phyloP scores from a whole-genome alignment of 2,888 invertebrate species.

The Hypomecis punctinalis region DNA sequence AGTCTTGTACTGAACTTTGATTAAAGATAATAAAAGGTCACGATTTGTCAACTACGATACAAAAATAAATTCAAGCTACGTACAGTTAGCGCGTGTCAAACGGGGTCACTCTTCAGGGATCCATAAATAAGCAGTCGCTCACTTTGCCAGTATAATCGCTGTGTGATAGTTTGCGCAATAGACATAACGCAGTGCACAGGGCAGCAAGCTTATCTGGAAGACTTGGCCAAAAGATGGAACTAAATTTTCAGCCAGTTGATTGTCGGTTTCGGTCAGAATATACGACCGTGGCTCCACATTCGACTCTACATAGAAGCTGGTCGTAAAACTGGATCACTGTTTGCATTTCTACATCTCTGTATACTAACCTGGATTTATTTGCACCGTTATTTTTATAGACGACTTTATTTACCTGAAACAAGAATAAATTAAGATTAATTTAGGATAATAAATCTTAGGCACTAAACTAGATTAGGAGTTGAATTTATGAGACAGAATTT shows the following conservation, averaged over 20 bases:
- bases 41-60: too few relatives aligned
- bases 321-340: conserved; percentile 9
- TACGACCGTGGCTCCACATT: not conserved
- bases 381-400: conserved; percentile 30
- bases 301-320: not conserved
- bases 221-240: not conserved
- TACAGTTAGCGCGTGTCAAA: not conserved
- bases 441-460: conserved; percentile 39
- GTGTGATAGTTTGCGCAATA: conserved; percentile 12
- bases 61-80: not conserved
- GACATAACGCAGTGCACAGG: not conserved
- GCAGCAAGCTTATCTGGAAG: not conserved
- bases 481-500: conserved; percentile 32
- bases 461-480: conserved; percentile 36
- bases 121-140: conserved; percentile 4
- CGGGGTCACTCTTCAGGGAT: conserved; percentile 1
- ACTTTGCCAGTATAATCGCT: conserved; percentile 15
- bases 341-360: conserved; percentile 13
- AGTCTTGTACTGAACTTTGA: not conserved
- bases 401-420: conserved; percentile 71
- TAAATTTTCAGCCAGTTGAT: not conserved
- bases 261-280: not conserved
- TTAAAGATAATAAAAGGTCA: not conserved
- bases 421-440: conserved; percentile 53
- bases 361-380: conserved; percentile 28